Percentiles rank a stretch among this genome's conserved stretches.
Evolutionary conservation across 1,140 invertebrate species (phyloP).

Genomic region (Brachionus plicatilis): DNA sequence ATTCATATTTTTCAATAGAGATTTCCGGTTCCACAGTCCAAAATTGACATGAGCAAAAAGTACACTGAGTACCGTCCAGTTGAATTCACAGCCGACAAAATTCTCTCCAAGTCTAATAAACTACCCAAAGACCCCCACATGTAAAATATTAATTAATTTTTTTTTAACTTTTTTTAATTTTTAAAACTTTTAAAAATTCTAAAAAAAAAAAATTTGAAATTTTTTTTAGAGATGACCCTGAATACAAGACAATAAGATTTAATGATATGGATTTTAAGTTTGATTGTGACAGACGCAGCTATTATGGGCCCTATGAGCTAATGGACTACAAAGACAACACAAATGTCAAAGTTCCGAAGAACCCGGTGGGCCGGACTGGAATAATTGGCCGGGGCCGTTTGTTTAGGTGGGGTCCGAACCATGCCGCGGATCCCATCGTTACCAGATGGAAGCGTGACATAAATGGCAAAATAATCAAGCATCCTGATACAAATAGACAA

Average conservation of each 20-base stretch:
- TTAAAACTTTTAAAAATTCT: no score
- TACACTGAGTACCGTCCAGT: neutral
- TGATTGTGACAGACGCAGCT: conserved; percentile 65
- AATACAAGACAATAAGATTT: conserved; percentile 60
- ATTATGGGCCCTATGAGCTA: conserved; percentile 62
- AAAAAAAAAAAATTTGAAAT: neutral
- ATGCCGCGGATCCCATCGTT: conserved; percentile 72
- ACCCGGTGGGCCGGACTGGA: conserved; percentile 75
- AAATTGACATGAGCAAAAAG: neutral
- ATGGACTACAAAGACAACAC: neutral
- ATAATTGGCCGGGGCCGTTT: conserved; percentile 55
- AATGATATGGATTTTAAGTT: conserved; percentile 72
- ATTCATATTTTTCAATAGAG: neutral
- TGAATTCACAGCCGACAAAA: conserved; percentile 36
- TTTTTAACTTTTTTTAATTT: neutral
- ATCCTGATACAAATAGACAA: conserved; percentile 51
- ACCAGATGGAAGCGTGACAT: conserved; percentile 59
- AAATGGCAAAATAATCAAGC: conserved; percentile 62
- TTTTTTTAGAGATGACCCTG: conserved; percentile 41
- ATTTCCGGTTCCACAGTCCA: neutral
- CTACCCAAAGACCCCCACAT: conserved; percentile 4
- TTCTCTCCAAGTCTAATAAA: neutral
- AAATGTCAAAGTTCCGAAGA: conserved; percentile 47
- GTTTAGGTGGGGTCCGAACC: conserved; percentile 82
- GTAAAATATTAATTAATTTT: neutral